phyloP scores from a whole-genome alignment of 1,140 invertebrate genomes.

The Drosophila elegans region DNA sequence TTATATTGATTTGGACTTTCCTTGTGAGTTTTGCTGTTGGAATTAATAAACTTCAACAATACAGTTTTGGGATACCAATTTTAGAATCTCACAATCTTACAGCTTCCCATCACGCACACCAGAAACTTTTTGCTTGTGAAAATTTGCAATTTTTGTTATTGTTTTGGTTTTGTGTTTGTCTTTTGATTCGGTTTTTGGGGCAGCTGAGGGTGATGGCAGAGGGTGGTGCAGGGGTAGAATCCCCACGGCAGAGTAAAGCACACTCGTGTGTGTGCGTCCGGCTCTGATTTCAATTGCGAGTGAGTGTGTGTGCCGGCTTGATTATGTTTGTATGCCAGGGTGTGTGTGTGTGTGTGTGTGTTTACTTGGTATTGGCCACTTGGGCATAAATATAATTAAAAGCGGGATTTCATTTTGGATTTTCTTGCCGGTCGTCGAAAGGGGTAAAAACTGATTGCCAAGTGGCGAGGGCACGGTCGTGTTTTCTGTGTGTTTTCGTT shows the following conservation, averaged over 20 bases:
- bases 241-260: background rate
- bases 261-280: slow-evolving; percentile 1
- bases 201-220: background rate
- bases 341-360: slow-evolving; percentile 10
- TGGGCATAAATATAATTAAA: slow-evolving; percentile 80
- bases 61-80: too few relatives aligned
- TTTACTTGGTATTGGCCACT: slow-evolving; percentile 62
- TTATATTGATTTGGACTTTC: too few relatives aligned
- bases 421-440: slow-evolving; percentile 41
- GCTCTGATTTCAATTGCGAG: slow-evolving; percentile 11
- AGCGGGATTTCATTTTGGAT: slow-evolving; percentile 64
- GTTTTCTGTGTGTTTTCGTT: slow-evolving; percentile 14
- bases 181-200: slow-evolving; percentile 1
- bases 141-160: slow-evolving; percentile 30
- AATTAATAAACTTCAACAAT: too few relatives aligned
- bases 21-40: background rate
- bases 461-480: slow-evolving; percentile 4
- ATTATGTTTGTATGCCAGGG: slow-evolving; percentile 8
- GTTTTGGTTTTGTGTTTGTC: slow-evolving; percentile 33
- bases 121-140: slow-evolving; percentile 20
- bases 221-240: background rate
- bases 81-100: background rate
- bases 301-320: background rate
- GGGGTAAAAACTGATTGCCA: slow-evolving; percentile 64
- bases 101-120: slow-evolving; percentile 1